A percentile compares a stretch with the other conserved stretches of the same genome.
phyloP scores from a whole-genome alignment of 2,113 vertebrate genomes.

The Poecilia latipinna region DNA sequence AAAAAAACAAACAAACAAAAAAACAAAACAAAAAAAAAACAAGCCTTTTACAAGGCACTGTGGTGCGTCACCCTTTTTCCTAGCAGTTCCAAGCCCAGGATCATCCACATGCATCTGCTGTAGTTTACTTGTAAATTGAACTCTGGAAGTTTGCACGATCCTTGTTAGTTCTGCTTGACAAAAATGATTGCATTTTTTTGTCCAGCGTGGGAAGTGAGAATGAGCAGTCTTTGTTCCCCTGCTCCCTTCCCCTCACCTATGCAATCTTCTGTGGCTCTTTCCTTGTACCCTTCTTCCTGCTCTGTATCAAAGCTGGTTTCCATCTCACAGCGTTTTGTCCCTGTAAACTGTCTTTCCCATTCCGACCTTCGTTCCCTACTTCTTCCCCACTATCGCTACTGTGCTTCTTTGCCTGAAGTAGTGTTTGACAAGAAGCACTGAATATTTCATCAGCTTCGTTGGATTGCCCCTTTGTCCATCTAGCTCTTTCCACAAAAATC shows the following conservation, averaged over 20 bases:
- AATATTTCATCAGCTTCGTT: conserved; percentile 75
- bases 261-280: conserved; percentile 20
- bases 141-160: background rate
- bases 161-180: conserved; percentile 22
- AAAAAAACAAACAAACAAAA: too few species aligned
- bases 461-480: conserved; percentile 45
- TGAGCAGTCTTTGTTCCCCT: conserved; percentile 53
- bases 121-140: conserved; percentile 21
- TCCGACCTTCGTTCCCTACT: conserved; percentile 14
- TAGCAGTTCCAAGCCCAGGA: background rate
- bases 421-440: conserved; percentile 71
- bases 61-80: background rate
- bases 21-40: too few species aligned
- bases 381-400: conserved; percentile 22
- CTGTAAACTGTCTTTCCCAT: conserved; percentile 44
- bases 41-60: background rate
- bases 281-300: conserved; percentile 21
- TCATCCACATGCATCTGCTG: conserved; percentile 8
- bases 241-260: conserved; percentile 29
- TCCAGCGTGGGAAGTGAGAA: conserved; percentile 48
- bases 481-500: conserved; percentile 54
- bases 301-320: conserved; percentile 37
- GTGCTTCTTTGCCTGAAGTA: conserved; percentile 53
- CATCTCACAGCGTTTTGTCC: conserved; percentile 28
- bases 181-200: conserved; percentile 41